Evolutionary conservation across 2,797 vertebrate species (phyloP).

Genomic region (Pseudochaenichthys georgianus): DNA sequence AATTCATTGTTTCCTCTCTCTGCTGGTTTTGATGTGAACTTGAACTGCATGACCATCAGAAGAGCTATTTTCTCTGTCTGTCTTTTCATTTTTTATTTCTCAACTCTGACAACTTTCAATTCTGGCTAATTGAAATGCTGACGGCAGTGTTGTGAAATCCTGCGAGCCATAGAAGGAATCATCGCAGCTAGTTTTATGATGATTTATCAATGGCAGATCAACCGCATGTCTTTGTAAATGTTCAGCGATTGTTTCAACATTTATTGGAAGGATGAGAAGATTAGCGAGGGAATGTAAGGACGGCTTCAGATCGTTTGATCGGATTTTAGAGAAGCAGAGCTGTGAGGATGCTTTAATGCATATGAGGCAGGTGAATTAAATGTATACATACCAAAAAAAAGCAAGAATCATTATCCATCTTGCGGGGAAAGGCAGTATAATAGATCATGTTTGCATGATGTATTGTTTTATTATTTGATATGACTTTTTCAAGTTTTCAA

Average conservation of each 20-base stretch:
- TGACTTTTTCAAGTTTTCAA: neutral
- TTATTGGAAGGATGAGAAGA: slow-evolving; percentile 14
- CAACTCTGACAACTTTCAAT: slow-evolving; percentile 36
- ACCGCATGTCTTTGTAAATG: slow-evolving; percentile 25
- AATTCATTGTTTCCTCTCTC: slow-evolving; percentile 57
- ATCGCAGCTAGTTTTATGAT: slow-evolving; percentile 17
- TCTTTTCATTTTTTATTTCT: slow-evolving; percentile 13
- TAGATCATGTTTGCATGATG: neutral
- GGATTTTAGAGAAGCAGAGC: neutral
- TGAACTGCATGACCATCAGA: slow-evolving; percentile 51
- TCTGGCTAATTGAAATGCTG: slow-evolving; percentile 38
- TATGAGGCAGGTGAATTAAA: neutral
- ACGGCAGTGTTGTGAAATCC: slow-evolving; percentile 5
- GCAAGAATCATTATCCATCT: neutral
- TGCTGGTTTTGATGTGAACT: slow-evolving; percentile 54
- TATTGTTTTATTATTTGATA: neutral
- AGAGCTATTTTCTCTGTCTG: slow-evolving; percentile 17
- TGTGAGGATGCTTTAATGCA: neutral
- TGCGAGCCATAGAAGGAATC: slow-evolving; percentile 24
- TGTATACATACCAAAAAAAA: neutral
- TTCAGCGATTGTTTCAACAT: slow-evolving; percentile 1
- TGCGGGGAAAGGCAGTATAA: neutral
- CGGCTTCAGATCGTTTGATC: neutral
- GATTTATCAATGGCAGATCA: slow-evolving; percentile 39
- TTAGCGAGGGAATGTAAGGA: neutral